These are phyloP conservation scores for Cyprinodon tularosa DNA, from an alignment of 2,113 vertebrate species.

Conservation along the genomic window DNA sequence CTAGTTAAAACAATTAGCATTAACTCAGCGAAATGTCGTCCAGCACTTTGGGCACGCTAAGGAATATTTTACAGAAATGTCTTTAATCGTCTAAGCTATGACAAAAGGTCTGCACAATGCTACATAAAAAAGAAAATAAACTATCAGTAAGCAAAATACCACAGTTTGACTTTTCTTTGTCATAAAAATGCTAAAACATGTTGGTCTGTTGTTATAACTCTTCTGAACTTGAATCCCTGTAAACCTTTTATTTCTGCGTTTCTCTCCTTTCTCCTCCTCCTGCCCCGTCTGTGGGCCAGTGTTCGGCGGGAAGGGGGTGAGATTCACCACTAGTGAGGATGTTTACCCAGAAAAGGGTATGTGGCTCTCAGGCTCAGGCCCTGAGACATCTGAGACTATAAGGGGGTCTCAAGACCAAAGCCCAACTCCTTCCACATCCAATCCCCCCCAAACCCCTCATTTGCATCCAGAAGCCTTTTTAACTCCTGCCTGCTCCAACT, in stretches of 20 bases:
- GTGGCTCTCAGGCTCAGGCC: constrained; percentile 75
- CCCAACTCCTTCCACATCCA: constrained; percentile 50
- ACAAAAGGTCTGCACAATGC: background rate
- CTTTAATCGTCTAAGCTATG: background rate
- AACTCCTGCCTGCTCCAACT: constrained; percentile 32
- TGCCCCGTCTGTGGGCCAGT: constrained; percentile 85
- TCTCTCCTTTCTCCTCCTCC: constrained; percentile 69
- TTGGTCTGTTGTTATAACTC: constrained; percentile 50
- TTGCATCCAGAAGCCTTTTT: constrained; percentile 62
- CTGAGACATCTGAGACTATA: constrained; percentile 65
- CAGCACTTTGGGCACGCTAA: constrained; percentile 19
- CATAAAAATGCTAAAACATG: constrained; percentile 20
- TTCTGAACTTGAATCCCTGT: constrained; percentile 29
- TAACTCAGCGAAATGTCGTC: constrained; percentile 32
- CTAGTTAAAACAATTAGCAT: constrained; percentile 50
- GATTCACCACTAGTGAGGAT: constrained; percentile 99
- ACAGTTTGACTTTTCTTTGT: background rate
- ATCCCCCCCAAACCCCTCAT: constrained; percentile 47
- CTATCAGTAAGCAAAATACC: background rate
- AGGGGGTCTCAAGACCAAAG: constrained; percentile 63
- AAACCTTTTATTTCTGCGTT: constrained; percentile 60
- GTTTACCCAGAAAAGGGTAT: constrained; percentile 99
- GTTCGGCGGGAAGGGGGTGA: constrained; percentile 98
- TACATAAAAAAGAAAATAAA: background rate
- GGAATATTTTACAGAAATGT: constrained; percentile 14